Percentiles rank a stretch among this genome's conserved stretches.
These are phyloP conservation scores for Cantharis nigra DNA, from an alignment of 2,888 invertebrate species.

Conservation along the genomic window DNA sequence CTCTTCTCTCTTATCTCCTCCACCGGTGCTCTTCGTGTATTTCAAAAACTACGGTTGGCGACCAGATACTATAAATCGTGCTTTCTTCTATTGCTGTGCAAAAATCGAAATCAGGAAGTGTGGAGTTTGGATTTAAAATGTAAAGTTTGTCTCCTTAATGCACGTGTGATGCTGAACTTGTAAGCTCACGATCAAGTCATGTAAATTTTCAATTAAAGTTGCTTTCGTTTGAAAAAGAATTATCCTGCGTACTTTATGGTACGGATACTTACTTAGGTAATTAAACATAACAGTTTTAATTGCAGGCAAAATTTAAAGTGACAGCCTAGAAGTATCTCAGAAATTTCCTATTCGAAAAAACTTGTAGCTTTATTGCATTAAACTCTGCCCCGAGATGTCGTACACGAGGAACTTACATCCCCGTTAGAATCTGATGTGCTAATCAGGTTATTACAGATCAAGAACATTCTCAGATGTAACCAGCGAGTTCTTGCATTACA, in stretches of 20 bases:
- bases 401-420: conserved; percentile 17
- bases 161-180: neutral
- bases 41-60: neutral
- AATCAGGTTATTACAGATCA: conserved; percentile 17
- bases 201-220: neutral
- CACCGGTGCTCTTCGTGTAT: neutral
- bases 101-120: neutral
- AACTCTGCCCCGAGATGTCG: conserved; percentile 17
- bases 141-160: neutral
- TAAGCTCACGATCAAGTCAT: neutral
- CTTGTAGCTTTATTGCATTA: conserved; percentile 24
- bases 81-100: neutral
- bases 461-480: conserved; percentile 10
- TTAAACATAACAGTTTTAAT: neutral
- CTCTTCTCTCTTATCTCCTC: neutral
- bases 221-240: neutral
- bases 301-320: neutral
- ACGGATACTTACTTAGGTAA: neutral
- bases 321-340: conserved; percentile 31
- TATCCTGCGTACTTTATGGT: neutral
- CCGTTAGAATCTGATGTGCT: conserved; percentile 23
- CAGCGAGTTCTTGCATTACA: conserved; percentile 15
- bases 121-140: neutral
- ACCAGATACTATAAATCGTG: neutral
- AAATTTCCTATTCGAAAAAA: conserved; percentile 32